Evolutionary conservation across 2,797 vertebrate species (phyloP), one percentile per base, ranked within the genome.

Genomic region (Tokudaia muenninki): DNA sequence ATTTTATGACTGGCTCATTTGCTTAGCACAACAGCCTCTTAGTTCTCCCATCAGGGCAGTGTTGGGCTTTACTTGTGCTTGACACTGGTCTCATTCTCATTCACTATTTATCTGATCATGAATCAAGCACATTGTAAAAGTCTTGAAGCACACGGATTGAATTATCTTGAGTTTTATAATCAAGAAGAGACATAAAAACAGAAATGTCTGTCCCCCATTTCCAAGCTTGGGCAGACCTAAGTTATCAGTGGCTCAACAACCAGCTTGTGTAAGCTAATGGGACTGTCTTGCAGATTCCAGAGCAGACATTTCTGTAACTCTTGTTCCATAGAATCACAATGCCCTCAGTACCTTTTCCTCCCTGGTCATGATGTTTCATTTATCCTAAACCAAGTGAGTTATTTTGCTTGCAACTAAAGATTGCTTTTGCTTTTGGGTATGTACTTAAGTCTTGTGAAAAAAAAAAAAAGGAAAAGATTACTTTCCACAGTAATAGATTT

Each of bases 401-500:
- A 52, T 95, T 94, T 92, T 95, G 44, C 97, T 96, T 95, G 70
- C 72, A 57, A 57, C 65, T 94, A 84, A 78, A 84, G 0, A 91
- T 92, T 93, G 57, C 77, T 87, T 95, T 92, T 93, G 57, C 77
- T 87, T 95, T 90, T n/a, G 6, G 44, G n/a, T 29, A 67, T 96
- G 19, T 91, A 84, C 87, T 96, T 94, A 90, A 55, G 31, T 92
- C 94, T 93, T 93, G 67, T 95, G 41, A 13, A 24, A n/a, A 3
- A 29, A 37, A 14, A 37, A 61, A 13, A 29, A 31, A 31, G 4
- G 37, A 93, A 95, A 82, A 75, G 94, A 61, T 90, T 96, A 29
- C 79, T 97, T 97, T 92, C 67, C 16, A 79, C 59, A n/a, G 77
- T 93, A 97, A 97, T 92, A 91, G 81, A 96, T 95, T 93, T 97